phyloP scores from a whole-genome alignment of 1,140 invertebrate genomes.

The Littorina saxatilis region DNA sequence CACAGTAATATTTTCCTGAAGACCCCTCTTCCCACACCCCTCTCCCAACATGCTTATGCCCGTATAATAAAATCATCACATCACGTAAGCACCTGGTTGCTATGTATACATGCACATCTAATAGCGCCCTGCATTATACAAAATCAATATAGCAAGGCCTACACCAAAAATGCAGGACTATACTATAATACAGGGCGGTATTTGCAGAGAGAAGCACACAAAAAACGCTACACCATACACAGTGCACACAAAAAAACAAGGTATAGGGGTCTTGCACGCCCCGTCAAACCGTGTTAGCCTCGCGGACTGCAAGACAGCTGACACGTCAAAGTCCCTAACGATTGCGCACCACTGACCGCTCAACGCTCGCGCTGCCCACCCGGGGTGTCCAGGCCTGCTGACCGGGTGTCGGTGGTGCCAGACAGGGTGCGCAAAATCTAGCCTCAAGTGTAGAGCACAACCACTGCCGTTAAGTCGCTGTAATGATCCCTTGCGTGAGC shows the following conservation, averaged over 20 bases:
- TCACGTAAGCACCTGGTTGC: too few relatives aligned
- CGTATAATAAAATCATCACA: too few relatives aligned
- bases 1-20: too few relatives aligned
- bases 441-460: neutral
- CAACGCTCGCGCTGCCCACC: neutral
- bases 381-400: neutral
- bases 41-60: neutral
- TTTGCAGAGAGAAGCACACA: neutral
- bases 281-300: too few relatives aligned
- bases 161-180: neutral
- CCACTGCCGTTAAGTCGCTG: neutral
- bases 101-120: neutral
- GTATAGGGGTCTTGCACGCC: too few relatives aligned
- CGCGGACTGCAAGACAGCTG: too few relatives aligned
- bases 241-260: too few relatives aligned
- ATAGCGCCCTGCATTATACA: neutral
- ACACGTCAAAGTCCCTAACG: too few relatives aligned
- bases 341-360: neutral
- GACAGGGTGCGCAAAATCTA: conserved; percentile 2
- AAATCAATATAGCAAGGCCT: too few relatives aligned
- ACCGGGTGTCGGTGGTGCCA: neutral
- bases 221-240: too few relatives aligned
- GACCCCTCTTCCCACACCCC: neutral
- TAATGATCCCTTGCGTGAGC: neutral
- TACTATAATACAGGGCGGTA: neutral